Evolutionary conservation across 1,140 invertebrate species (phyloP).

Genomic region (Ceratina calcarata): DNA sequence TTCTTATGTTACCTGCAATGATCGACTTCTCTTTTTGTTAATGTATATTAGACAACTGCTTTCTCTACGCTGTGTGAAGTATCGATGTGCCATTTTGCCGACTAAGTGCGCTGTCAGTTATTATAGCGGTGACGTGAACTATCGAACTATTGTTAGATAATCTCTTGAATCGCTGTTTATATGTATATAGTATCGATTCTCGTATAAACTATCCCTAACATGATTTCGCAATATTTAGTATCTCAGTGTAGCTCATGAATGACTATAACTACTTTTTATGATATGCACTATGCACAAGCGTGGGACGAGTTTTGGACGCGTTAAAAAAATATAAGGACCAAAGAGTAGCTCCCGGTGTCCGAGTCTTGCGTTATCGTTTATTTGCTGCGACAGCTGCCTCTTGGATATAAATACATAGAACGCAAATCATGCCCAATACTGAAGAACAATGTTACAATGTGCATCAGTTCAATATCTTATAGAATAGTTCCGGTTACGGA

Average conservation of each 20-base stretch:
- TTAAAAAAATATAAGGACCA: slow-evolving; percentile 2
- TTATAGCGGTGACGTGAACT: background rate
- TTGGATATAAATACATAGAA: too few species aligned
- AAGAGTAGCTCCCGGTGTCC: too few species aligned
- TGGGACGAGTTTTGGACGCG: background rate
- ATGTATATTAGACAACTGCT: slow-evolving; percentile 13
- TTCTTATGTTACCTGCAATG: slow-evolving; percentile 21
- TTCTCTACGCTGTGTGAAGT: background rate
- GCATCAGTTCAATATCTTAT: too few species aligned
- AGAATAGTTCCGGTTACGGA: too few species aligned
- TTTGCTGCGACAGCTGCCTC: too few species aligned
- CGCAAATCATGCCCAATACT: too few species aligned
- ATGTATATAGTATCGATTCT: background rate
- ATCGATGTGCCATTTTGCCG: slow-evolving; percentile 25
- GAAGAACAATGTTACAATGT: too few species aligned
- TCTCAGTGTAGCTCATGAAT: background rate
- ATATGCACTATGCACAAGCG: background rate
- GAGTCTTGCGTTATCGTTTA: too few species aligned
- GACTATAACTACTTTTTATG: too few species aligned
- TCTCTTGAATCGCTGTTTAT: background rate
- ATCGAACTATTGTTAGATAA: background rate
- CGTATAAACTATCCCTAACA: background rate
- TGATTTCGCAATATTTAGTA: too few species aligned
- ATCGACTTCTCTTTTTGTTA: slow-evolving; percentile 15
- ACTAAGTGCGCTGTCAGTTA: background rate